phyloP scores from a whole-genome alignment of 2,888 invertebrate species.

The Liposcelis brunnea region DNA sequence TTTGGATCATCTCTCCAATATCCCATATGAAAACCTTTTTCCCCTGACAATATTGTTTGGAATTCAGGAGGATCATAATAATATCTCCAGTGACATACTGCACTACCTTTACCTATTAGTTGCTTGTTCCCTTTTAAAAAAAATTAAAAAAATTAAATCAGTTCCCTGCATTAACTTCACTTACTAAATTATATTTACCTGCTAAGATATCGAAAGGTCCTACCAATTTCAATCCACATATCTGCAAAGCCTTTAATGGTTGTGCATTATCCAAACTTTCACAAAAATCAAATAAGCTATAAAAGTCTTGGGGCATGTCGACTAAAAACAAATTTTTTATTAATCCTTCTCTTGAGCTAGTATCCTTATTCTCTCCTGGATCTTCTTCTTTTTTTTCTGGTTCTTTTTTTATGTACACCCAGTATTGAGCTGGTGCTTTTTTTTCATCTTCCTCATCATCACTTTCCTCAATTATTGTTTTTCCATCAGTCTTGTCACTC shows the following conservation, averaged over 20 bases:
- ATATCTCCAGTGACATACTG: conserved; percentile 62
- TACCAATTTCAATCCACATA: conserved; percentile 52
- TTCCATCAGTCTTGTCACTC: conserved; percentile 13
- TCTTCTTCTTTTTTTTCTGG: not conserved
- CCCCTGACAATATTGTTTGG: conserved; percentile 51
- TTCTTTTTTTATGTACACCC: conserved; percentile 18
- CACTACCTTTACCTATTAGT: not conserved
- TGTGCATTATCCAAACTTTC: conserved; percentile 20
- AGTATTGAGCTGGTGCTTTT: conserved; percentile 20
- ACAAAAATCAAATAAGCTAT: conserved; percentile 64
- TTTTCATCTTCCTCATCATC: conserved; percentile 20
- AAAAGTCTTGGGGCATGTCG: conserved; percentile 83
- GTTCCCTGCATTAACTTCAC: no score
- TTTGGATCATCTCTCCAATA: conserved; percentile 75
- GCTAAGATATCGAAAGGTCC: conserved; percentile 76
- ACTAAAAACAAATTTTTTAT: conserved; percentile 61
- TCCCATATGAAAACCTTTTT: conserved; percentile 67
- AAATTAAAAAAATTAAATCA: no score
- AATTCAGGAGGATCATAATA: conserved; percentile 88
- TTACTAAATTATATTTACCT: conserved; percentile 36
- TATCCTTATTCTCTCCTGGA: not conserved
- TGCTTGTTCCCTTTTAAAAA: conserved; percentile 24
- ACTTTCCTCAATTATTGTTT: conserved; percentile 14
- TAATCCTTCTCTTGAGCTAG: conserved; percentile 26
- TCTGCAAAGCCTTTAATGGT: conserved; percentile 41